phyloP scores from a whole-genome alignment of 2,797 vertebrate species.

The Balearica regulorum region DNA sequence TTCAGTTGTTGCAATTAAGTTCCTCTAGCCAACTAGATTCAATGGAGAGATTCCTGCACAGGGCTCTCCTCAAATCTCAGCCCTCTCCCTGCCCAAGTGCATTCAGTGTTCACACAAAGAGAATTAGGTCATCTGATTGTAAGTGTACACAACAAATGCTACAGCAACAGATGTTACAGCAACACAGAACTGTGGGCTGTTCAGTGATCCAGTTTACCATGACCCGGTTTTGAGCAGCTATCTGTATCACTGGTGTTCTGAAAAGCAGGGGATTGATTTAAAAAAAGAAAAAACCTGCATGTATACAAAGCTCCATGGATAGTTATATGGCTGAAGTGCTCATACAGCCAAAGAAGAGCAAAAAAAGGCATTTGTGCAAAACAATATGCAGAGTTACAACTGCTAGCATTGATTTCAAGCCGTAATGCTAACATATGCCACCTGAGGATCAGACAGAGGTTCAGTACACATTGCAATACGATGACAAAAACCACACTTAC shows the following conservation, averaged over 20 bases:
- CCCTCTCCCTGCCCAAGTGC: neutral
- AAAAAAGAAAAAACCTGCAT: neutral
- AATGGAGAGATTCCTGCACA: neutral
- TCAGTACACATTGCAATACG: neutral
- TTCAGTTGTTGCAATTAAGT: neutral
- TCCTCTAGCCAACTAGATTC: neutral
- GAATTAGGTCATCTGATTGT: slow-evolving; percentile 16
- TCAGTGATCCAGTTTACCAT: neutral
- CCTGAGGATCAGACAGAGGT: neutral
- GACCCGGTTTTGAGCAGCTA: neutral
- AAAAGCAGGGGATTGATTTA: neutral
- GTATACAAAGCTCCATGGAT: neutral
- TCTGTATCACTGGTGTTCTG: neutral
- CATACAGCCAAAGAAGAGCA: neutral
- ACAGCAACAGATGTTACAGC: slow-evolving; percentile 26
- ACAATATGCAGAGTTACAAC: neutral
- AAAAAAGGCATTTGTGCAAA: neutral
- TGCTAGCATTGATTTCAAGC: neutral
- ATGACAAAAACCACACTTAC: neutral
- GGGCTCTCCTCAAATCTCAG: neutral
- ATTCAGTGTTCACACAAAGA: neutral
- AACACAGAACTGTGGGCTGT: neutral
- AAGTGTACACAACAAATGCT: neutral
- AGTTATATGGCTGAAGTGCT: neutral
- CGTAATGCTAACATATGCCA: neutral